Percentiles rank a stretch among this genome's conserved stretches.
Evolutionary conservation across 2,797 vertebrate species (phyloP).

Genomic region (Hippocampus kuda): DNA sequence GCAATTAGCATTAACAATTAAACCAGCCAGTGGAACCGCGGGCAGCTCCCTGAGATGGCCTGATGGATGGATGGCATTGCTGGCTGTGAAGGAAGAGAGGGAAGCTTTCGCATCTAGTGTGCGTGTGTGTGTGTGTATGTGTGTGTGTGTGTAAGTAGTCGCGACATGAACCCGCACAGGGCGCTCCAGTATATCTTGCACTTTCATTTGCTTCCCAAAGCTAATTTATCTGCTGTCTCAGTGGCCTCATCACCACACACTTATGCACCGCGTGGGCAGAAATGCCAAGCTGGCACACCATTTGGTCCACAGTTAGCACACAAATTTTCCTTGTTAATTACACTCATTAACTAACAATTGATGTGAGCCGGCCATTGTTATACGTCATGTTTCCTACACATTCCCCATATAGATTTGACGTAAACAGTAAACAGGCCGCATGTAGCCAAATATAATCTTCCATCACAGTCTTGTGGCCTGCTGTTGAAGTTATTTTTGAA

Average conservation of each 20-base stretch:
- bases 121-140: slow-evolving; percentile 22
- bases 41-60: slow-evolving; percentile 96
- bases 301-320: slow-evolving; percentile 41
- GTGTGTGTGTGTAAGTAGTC: slow-evolving; percentile 25
- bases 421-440: background rate
- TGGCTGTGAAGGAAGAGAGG: slow-evolving; percentile 53
- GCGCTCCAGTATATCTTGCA: slow-evolving; percentile 50
- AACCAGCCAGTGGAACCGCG: slow-evolving; percentile 99
- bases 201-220: slow-evolving; percentile 56
- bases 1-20: slow-evolving; percentile 99
- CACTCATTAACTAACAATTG: slow-evolving; percentile 54
- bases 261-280: slow-evolving; percentile 47
- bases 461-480: background rate
- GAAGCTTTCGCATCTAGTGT: slow-evolving; percentile 32
- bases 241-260: slow-evolving; percentile 55
- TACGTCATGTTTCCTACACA: slow-evolving; percentile 24
- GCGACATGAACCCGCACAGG: slow-evolving; percentile 53
- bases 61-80: slow-evolving; percentile 79
- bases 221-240: slow-evolving; percentile 61
- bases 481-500: background rate
- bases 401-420: slow-evolving; percentile 31
- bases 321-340: slow-evolving; percentile 55
- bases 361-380: slow-evolving; percentile 40
- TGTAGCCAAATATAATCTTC: background rate
- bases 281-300: slow-evolving; percentile 47